These are phyloP conservation scores for Pan troglodytes DNA, from an alignment of 2,113 vertebrate species.

Conservation along the genomic window NHGRI_mPanTro3-v2.1_pri NC_072421.2:12795001-12795500, in stretches of 20 bases:
- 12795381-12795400: neutral
- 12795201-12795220: slow-evolving; percentile 13
- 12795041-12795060: slow-evolving; percentile 7
- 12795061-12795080: neutral
- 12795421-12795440: neutral
- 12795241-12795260: slow-evolving; percentile 29
- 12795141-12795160: slow-evolving; percentile 23
- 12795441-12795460: neutral
- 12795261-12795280: neutral
- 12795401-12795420: neutral
- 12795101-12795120: slow-evolving; percentile 13
- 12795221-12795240: slow-evolving; percentile 28
- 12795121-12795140: slow-evolving; percentile 32
- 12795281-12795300: neutral
- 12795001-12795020: neutral
- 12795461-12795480: neutral
- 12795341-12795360: slow-evolving; percentile 18
- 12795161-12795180: neutral
- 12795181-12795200: neutral
- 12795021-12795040: neutral
- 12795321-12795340: neutral
- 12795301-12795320: neutral
- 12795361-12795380: neutral
- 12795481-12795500: neutral
- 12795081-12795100: neutral